Base-by-base conservation (phyloP, 2,888 invertebrate genomes). In the Tetragonisca angustula region DNA sequence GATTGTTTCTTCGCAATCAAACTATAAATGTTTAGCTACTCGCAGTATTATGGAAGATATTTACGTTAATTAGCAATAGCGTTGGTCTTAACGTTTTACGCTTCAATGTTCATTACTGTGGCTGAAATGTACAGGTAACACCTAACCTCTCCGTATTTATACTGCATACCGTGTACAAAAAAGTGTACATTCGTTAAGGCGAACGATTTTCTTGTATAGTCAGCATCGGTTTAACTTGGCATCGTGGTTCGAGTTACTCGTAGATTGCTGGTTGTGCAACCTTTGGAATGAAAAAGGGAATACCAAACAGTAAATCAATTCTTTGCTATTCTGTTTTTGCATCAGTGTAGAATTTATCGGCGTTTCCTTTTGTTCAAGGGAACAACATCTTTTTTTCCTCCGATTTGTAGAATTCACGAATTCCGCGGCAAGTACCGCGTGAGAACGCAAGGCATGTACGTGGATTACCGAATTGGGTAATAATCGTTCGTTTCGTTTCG, bases 71-170 rank as follows among this genome's bases (percentile, higher is more conserved):
- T 43, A 9, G 43, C 0, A 43, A 43, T 9, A 43, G 43, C 43
- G 43, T 36, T 36, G 36, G 9, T 36, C 36, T 36, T 36, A 9
- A 11, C 36, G 32, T n/a, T 61, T 13, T n/a, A 21, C 43, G 19
- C 59, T 76, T 65, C 49, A n/a, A 43, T 27, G 52, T 76, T 76
- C 72, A 19, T 52, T 65, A 43, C 17, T 27, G 49, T 59, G 49
- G 5, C n/a, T 4, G 24, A 19, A 59, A 13, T 24, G 4, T 43
- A 43, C 43, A 43, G 43, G 9, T 19, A n/a, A 56, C 49, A 71
- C 27, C n/a, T 49, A 27, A 27, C 19, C 19, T 56, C 0, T 17
- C 24, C 6, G 0, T 13, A 21, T 50, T 72, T 17, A 21, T 21
- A 43, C 21, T 17, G 49, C 49, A 61, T 24, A 9, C 27, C 15